Base-by-base conservation (phyloP, 2,797 vertebrate species). In the Tolypeutes matacus region DNA sequence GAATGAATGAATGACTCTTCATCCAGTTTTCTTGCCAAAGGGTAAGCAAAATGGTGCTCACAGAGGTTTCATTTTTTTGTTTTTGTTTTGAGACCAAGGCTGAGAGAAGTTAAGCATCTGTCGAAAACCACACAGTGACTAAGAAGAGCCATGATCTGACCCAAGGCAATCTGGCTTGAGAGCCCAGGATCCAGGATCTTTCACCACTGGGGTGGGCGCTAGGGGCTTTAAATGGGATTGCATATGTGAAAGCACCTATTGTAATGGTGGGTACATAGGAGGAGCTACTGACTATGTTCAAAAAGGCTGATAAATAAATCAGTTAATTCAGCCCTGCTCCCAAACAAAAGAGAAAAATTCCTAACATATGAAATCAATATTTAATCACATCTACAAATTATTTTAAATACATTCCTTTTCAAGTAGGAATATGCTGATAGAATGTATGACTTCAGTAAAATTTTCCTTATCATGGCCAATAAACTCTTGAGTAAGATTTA, bases 371-470 rank as follows among this genome's bases (percentile, higher is more conserved):
- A 96, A 96, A 87, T 96, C 96, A 92, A 95, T 93, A 96, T 94
- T 96, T 93, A 97, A 96, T 95, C 86, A 85, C 67, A 90, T 72
- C 94, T 80, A 91, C 56, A 86, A 95, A 96, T 91, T 94, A 94
- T 86, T 80, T 96, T 89, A 93, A 96, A 95, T 60, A 75, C 67
- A 85, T 84, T 60, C 25, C 21, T 91, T 93, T 88, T 85, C 85
- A 90, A 84, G 76, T 91, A 91, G 42, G 62, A 97, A 92, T 34
- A 92, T 39, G 64, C 83, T 92, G 31, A 51, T 58, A 92, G 72
- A 94, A 97, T 89, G 64, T 87, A 87, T 76, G 73, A 69, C 88
- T 96, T 89, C 89, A 76, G 70, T 84, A 83, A 83, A 81, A 96
- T 84, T 96, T 95, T 73, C 58, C 69, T 88, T 88, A 94, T 1